Evolutionary conservation across 2,888 invertebrate genomes (phyloP).

Genomic region (Eledona agricola): DNA sequence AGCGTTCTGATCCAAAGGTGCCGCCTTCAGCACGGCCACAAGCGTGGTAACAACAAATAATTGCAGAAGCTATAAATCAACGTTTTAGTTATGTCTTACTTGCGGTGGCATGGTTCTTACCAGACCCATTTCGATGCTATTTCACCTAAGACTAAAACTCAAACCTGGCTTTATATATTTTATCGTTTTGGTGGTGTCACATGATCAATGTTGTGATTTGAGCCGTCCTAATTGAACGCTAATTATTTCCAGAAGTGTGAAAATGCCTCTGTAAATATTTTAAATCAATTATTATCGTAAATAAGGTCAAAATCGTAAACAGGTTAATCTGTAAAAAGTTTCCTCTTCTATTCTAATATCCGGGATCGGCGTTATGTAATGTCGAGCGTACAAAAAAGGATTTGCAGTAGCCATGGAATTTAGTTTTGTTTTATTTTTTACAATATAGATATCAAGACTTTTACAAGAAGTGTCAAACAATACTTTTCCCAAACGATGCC

Average conservation of each 20-base stretch:
- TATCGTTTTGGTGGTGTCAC: conserved; percentile 11
- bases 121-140: conserved; percentile 9
- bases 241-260: conserved; percentile 13
- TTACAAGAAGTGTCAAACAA: too few species aligned
- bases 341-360: too few species aligned
- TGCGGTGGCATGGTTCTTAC: neutral
- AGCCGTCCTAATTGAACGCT: conserved; percentile 13
- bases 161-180: conserved; percentile 2
- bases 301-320: conserved; percentile 14
- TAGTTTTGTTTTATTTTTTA: too few species aligned
- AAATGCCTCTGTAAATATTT: conserved; percentile 19
- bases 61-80: conserved; percentile 9
- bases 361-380: too few species aligned
- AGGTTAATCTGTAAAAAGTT: neutral
- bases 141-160: conserved; percentile 1
- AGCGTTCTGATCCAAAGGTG: conserved; percentile 10
- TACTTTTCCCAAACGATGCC: too few species aligned
- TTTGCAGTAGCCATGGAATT: too few species aligned
- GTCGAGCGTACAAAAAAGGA: too few species aligned
- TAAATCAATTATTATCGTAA: conserved; percentile 14
- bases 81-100: conserved; percentile 1
- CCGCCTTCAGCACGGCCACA: conserved; percentile 14
- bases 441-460: too few species aligned
- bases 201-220: conserved; percentile 3
- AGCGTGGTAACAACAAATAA: conserved; percentile 14